Evolutionary conservation across 2,888 invertebrate species (phyloP), one percentile per base, ranked within the genome.

Genomic region (Hemicrepidius hirtus): DNA sequence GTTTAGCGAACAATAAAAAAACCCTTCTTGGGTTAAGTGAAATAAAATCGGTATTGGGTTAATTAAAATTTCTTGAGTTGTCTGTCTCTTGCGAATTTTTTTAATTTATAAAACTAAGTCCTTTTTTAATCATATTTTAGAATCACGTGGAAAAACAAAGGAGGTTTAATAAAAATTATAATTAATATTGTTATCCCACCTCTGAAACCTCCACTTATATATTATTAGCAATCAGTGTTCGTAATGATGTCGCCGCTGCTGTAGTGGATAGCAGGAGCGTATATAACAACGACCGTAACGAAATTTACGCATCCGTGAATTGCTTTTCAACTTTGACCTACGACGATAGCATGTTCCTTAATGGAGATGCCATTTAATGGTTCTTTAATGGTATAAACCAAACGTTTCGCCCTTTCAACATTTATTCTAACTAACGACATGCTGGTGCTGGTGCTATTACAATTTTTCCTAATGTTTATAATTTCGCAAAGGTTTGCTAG

Each of bases 251-350:
- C 50, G n/a, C n/a, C n/a, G n/a, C 9, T 12, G 40, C n/a, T n/a
- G 40, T 32, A 46, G 53, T 32, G 16, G 28, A 21, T 35, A 37
- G n/a, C 13, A n/a, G n/a, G n/a, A n/a, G n/a, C n/a, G 57, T 6
- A 37, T 21, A 57, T 32, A 57, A 55, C 32, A 55, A 57, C 32
- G 37, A 9, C 50, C 55, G 57, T 57, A 57, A 57, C 21, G 57
- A 57, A 57, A 57, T 57, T 57, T 57, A 57, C 57, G 57, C 57
- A 57, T 57, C 57, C 57, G 57, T 57, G 68, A 68, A 32, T 53
- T 59, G 50, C 50, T 20, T 57, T 60, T 62, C 68, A 50, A 60
- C 68, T 68, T 68, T 68, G 68, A 68, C 68, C 68, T 68, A 49
- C 49, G 16, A 68, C 68, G 68, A 44, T 32, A 68, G 60, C 60